phyloP scores from a whole-genome alignment of 1,140 invertebrate genomes.

The Eriosoma lanigerum region DNA sequence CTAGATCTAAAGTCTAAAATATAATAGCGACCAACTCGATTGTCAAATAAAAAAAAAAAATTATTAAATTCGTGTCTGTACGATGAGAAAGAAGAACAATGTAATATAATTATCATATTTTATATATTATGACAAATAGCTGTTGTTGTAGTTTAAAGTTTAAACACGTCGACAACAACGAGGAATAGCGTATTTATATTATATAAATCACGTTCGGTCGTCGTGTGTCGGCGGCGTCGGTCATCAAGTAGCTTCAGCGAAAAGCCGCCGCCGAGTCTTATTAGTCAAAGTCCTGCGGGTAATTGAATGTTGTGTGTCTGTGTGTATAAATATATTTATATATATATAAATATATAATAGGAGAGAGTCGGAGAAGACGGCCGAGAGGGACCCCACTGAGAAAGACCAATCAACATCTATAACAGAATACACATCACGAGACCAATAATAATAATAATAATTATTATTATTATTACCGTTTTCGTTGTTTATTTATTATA shows the following conservation, averaged over 20 bases:
- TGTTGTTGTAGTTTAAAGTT: background rate
- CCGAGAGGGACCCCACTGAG: slow-evolving; percentile 31
- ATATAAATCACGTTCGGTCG: slow-evolving; percentile 1
- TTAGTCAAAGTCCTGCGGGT: slow-evolving; percentile 38
- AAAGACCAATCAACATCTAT: slow-evolving; percentile 48
- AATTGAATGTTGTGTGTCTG: slow-evolving; percentile 35
- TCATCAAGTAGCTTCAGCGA: slow-evolving; percentile 16
- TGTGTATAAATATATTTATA: background rate
- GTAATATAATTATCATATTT: background rate
- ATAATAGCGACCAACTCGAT: too few relatives aligned
- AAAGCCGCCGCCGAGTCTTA: slow-evolving; percentile 26
- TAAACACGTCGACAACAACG: background rate
- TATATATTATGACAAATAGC: slow-evolving; percentile 10
- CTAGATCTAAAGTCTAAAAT: too few relatives aligned
- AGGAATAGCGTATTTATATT: background rate
- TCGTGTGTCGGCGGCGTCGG: slow-evolving; percentile 2
- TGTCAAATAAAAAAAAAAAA: too few relatives aligned
- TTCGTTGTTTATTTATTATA: slow-evolving; percentile 32
- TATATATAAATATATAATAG: too few relatives aligned
- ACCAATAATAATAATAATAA: slow-evolving; percentile 1
- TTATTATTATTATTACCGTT: background rate
- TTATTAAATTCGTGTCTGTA: too few relatives aligned
- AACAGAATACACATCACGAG: slow-evolving; percentile 12
- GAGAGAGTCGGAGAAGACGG: background rate
- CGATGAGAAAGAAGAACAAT: background rate